Evolutionary conservation across 2,113 vertebrate species (phyloP).

Genomic region (Lepus americanus): DNA sequence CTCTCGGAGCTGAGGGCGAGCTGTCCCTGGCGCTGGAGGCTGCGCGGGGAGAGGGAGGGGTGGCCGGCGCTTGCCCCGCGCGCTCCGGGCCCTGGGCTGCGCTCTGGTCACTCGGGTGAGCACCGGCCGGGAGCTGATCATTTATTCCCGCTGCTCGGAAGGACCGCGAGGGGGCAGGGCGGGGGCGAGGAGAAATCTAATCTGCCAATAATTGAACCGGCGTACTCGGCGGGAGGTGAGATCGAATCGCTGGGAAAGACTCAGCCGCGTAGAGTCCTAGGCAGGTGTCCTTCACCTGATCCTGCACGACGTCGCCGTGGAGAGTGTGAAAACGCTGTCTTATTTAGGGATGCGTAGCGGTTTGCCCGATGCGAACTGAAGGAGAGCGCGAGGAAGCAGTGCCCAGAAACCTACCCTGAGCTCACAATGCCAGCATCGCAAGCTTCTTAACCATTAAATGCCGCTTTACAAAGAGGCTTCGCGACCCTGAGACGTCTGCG

Average conservation of each 20-base stretch:
- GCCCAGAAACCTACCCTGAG: neutral
- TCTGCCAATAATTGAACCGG: neutral
- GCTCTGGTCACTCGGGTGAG: neutral
- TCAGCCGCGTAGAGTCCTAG: neutral
- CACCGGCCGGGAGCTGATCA: neutral
- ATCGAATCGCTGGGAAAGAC: neutral
- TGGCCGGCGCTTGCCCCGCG: neutral
- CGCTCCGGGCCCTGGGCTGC: neutral
- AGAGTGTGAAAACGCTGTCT: neutral
- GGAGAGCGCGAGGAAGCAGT: neutral
- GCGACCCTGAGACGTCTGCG: neutral
- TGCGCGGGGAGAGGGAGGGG: constrained; percentile 15
- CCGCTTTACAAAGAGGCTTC: neutral
- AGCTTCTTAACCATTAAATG: neutral
- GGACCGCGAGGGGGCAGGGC: neutral
- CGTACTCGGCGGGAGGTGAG: neutral
- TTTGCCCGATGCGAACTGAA: neutral
- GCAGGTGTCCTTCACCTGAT: neutral
- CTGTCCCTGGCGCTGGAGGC: constrained; percentile 74
- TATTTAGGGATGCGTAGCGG: neutral
- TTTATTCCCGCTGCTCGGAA: neutral
- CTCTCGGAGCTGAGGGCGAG: constrained; percentile 75
- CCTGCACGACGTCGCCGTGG: neutral
- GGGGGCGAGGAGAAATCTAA: neutral
- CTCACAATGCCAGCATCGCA: neutral